Conservation (phyloP, 2,888 invertebrate species). For the Agonum fuliginosum region DNA sequence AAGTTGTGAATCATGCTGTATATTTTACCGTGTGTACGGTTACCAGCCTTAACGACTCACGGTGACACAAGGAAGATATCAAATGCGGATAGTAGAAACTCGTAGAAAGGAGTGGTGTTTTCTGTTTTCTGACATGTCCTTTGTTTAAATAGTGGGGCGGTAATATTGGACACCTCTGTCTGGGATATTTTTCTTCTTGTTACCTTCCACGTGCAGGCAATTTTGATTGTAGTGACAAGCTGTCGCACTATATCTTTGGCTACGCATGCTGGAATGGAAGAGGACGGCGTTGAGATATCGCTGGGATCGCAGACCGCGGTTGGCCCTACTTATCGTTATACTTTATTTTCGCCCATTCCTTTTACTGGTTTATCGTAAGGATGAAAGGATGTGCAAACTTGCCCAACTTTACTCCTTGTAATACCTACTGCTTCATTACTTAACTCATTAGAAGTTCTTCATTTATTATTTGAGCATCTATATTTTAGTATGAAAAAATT, state of each 20-base stretch:
- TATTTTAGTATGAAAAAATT: too few relatives aligned
- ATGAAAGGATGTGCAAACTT: conserved; percentile 39
- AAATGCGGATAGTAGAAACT: too few relatives aligned
- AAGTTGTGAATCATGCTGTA: too few relatives aligned
- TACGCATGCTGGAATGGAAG: conserved; percentile 2
- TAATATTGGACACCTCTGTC: not conserved
- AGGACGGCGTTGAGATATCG: conserved; percentile 1
- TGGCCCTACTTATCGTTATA: conserved; percentile 39
- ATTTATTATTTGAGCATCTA: not conserved
- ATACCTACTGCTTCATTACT: conserved; percentile 20
- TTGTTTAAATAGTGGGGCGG: too few relatives aligned
- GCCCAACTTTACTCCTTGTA: conserved; percentile 13
- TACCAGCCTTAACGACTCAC: too few relatives aligned
- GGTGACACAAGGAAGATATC: too few relatives aligned
- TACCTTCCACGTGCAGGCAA: conserved; percentile 22
- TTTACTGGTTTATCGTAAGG: conserved; percentile 29
- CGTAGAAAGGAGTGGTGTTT: too few relatives aligned
- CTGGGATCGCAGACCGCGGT: not conserved
- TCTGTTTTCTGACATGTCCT: too few relatives aligned
- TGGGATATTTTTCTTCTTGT: conserved; percentile 5
- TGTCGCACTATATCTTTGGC: conserved; percentile 22
- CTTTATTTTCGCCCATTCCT: conserved; percentile 33
- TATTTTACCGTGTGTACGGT: too few relatives aligned
- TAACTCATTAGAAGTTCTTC: not conserved
- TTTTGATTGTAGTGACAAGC: conserved; percentile 20